Evolutionary conservation across 2,113 vertebrate genomes (phyloP).

Genomic region (Dromiciops gliroides): DNA sequence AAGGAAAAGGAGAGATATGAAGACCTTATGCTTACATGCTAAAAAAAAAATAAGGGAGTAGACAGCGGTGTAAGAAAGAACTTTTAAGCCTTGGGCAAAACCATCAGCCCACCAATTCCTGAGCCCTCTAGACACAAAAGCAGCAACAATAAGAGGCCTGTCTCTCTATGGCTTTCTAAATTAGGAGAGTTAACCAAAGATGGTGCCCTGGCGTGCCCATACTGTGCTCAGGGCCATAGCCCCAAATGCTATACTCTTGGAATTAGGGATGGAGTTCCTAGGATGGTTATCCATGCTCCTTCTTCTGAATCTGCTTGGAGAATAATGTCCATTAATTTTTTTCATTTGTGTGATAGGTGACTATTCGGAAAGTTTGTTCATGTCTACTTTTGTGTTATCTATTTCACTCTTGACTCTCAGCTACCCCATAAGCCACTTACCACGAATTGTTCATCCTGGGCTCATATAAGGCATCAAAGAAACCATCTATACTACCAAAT

Average conservation of each 20-base stretch:
- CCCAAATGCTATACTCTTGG: not conserved
- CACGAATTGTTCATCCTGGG: constrained; percentile 4
- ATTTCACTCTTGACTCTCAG: constrained; percentile 20
- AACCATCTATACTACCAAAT: constrained; percentile 57
- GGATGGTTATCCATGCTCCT: constrained; percentile 16
- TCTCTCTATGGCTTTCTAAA: not conserved
- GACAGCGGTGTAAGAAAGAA: constrained; percentile 30
- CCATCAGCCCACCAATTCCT: not conserved
- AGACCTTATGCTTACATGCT: not conserved
- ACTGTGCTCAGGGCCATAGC: not conserved
- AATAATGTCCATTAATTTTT: constrained; percentile 24
- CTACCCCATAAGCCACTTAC: constrained; percentile 16
- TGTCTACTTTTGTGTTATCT: constrained; percentile 10
- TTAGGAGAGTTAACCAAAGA: not conserved
- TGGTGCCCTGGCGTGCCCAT: not conserved
- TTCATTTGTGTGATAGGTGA: constrained; percentile 1
- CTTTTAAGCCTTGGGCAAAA: constrained; percentile 15
- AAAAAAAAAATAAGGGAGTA: constrained; percentile 32
- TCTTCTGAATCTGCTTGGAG: constrained; percentile 45
- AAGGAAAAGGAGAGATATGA: constrained; percentile 15
- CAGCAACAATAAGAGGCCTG: not conserved
- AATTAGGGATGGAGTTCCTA: constrained; percentile 32
- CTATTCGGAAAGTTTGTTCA: constrained; percentile 37
- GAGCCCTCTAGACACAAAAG: not conserved
- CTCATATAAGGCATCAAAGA: constrained; percentile 48